Percentiles rank a stretch among this genome's conserved stretches.
Evolutionary conservation across 2,888 invertebrate species (phyloP).

Genomic region (Dasysyrphus tricinctus): DNA sequence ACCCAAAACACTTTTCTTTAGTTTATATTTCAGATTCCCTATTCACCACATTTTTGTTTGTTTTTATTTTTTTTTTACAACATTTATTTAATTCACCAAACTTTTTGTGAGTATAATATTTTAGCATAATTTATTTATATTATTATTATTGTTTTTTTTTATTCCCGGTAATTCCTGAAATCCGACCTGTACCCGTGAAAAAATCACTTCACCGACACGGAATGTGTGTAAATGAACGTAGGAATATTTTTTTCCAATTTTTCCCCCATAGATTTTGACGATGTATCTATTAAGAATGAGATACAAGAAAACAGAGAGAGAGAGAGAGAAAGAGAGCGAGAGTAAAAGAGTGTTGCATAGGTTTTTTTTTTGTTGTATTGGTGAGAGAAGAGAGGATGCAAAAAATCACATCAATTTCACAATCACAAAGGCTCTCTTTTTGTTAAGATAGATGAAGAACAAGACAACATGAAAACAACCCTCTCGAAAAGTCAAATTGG

Average conservation of each 20-base stretch:
- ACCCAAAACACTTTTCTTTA: conserved; percentile 60
- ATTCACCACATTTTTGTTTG: conserved; percentile 58
- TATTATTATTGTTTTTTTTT: conserved; percentile 37
- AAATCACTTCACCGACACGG: conserved; percentile 75
- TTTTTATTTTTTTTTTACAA: conserved; percentile 46
- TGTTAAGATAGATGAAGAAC: conserved; percentile 18
- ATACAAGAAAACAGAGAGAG: conserved; percentile 29
- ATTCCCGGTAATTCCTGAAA: conserved; percentile 64
- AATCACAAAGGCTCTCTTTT: not conserved
- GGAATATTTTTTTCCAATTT: conserved; percentile 74
- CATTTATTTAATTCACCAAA: conserved; percentile 28
- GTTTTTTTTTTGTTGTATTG: conserved; percentile 2
- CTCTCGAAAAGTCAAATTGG: conserved; percentile 61
- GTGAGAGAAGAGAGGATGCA: conserved; percentile 14
- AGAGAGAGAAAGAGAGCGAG: conserved; percentile 11
- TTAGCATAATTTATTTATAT: conserved; percentile 57
- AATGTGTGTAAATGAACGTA: conserved; percentile 76
- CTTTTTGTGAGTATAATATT: conserved; percentile 36
- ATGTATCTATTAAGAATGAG: conserved; percentile 62
- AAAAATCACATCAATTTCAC: not conserved
- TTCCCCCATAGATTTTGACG: conserved; percentile 62
- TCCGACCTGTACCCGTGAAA: conserved; percentile 71
- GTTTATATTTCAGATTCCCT: conserved; percentile 19
- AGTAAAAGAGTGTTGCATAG: not conserved
- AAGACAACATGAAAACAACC: conserved; percentile 66